Base-by-base conservation (phyloP, 2,113 vertebrate species). In the Anser brachyrhynchus region DNA sequence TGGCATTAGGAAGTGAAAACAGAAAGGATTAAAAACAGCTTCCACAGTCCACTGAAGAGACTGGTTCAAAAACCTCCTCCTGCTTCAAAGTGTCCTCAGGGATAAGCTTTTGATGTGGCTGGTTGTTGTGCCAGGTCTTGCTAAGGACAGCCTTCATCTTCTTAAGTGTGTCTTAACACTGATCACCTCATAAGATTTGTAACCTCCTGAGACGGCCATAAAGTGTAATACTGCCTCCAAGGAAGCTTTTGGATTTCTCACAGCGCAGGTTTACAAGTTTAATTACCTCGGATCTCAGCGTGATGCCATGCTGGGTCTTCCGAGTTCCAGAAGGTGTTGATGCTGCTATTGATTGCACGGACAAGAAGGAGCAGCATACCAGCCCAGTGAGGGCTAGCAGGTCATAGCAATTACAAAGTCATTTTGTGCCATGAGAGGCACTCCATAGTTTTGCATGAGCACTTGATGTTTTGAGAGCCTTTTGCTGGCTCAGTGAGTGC, bases 401-500 rank as follows among this genome's bases (percentile, higher is more conserved):
- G 65, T 81, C 51, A 54, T 57, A 81, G 76, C 84, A 64, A 3
- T 87, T 62, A 44, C 0, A 0, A 66, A 89, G 29, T 37, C 6
- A 0, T 66, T 70, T 7, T 1, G 1, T 5, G 0, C 58, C 23
- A 6, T 46, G 15, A 64, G 29, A 49, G 29, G 33, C 39, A 49
- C 59, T 70, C 26, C 6, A 5, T 76, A n/a, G 19, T 87, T 86
- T 51, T 84, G 41, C n/a, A 1, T 58, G 73, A 80, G 37, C 37
- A 15, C 76, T 73, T 37, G 3, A 11, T 16, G n/a, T 70, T 84
- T 69, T 66, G 59, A 73, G 61, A 67, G 72, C 22, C 1, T 1
- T 70, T 59, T 87, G 37, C 64, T 90, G 59, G 29, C 64, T 88
- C 23, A 3, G 3, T 33, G 22, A 90, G 67, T n/a, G 29, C 17